Evolutionary conservation across 2,113 vertebrate genomes (phyloP), one percentile per base, ranked within the genome.

Genomic region (Rhynchopsitta pachyrhyncha): DNA sequence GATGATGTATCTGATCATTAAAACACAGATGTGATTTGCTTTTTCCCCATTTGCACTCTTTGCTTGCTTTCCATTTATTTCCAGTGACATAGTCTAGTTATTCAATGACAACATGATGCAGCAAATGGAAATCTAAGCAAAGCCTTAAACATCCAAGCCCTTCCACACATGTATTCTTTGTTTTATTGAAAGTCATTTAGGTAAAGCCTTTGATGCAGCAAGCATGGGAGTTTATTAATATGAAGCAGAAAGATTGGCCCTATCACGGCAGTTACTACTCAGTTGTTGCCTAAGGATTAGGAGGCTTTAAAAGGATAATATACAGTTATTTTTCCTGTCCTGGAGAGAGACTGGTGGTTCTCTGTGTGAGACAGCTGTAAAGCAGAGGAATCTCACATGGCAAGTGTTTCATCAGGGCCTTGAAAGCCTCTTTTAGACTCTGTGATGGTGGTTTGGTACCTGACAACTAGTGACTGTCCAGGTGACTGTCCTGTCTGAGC

Each of bases 251-350:
- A 90, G 63, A 88, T 96, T 85, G 79, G 53, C 63, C 37, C 44
- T 87, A 2, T 74, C 44, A 20, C 35, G 69, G 79, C 24, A 42
- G 82, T 80, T 93, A 64, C 90, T 88, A 28, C 49, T 90, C 39
- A 27, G 75, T 83, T 94, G 71, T 90, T 96, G 52, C 63, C 79
- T 77, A 44, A 90, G 88, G 86, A 86, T 94, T 93, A 93, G 62
- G 64, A 92, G 64, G 64, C 55, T 97, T 95, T 88, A 88, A 92
- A 92, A 13, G 63, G 69, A 59, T 93, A 86, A 88, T 82, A 74
- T 77, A 67, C n/a, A 35, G 76, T 93, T 93, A 74, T 88, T 95
- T 93, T 75, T 92, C 68, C 64, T 39, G 37, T 88, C 73, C 76
- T 95, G 79, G 63, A 69, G 67, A 80, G 70, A 93, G 49, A 41